A percentile compares a stretch with the other conserved stretches of the same genome.
Evolutionary conservation across 1,140 invertebrate species (phyloP).

Genomic region (Temnothorax curvispinosus): DNA sequence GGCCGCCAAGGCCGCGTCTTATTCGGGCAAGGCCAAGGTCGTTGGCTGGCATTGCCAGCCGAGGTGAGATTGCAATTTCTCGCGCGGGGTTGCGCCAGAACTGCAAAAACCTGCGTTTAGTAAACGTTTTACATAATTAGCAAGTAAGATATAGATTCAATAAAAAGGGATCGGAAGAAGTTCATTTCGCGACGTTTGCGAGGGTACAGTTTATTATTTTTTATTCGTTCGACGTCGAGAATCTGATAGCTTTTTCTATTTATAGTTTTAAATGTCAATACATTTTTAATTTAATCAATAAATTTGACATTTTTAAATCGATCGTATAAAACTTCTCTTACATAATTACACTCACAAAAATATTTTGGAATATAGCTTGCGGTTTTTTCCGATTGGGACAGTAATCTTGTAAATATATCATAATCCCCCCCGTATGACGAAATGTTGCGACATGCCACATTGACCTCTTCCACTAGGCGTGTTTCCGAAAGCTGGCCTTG

Average conservation of each 20-base stretch:
- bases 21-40: slow-evolving; percentile 83
- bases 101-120: slow-evolving; percentile 63
- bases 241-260: neutral
- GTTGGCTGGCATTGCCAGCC: slow-evolving; percentile 76
- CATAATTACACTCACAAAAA: neutral
- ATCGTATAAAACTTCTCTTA: neutral
- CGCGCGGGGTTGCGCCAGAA: slow-evolving; percentile 59
- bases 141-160: neutral
- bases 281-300: neutral
- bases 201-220: neutral
- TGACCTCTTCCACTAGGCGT: slow-evolving; percentile 28
- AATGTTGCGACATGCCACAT: slow-evolving; percentile 18
- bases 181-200: neutral
- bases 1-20: slow-evolving; percentile 76
- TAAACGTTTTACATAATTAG: slow-evolving; percentile 28
- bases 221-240: too few species aligned
- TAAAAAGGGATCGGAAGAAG: neutral
- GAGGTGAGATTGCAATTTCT: slow-evolving; percentile 72
- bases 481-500: slow-evolving; percentile 55
- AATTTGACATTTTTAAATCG: neutral
- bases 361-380: neutral
- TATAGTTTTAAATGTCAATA: neutral
- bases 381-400: neutral
- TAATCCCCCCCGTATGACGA: neutral
- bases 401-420: neutral